Percentiles rank a stretch among this genome's conserved stretches.
Conservation (phyloP, 1,140 invertebrate genomes). For the Hyles vespertilio region DNA sequence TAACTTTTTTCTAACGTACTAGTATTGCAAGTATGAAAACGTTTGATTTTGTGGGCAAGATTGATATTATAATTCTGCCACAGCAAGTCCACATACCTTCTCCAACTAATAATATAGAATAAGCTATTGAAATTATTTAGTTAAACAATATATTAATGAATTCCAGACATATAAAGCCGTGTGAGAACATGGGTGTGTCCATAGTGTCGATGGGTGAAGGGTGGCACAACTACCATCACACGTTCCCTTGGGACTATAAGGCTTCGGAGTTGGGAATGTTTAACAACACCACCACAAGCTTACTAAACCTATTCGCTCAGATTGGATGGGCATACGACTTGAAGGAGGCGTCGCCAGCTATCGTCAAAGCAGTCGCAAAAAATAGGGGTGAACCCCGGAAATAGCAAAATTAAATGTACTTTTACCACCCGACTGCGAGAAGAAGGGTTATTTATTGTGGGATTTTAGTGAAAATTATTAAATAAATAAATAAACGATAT, state of each 20-base stretch:
- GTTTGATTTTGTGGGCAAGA: no score
- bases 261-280: constrained; percentile 80
- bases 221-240: constrained; percentile 96
- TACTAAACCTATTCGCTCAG: constrained; percentile 81
- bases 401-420: not conserved
- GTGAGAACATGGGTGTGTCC: constrained; percentile 79
- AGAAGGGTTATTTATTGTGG: no score
- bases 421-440: no score
- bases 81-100: no score
- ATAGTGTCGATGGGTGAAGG: constrained; percentile 79
- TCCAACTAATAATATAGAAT: no score
- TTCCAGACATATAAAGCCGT: constrained; percentile 80
- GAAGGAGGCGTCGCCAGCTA: constrained; percentile 77
- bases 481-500: no score
- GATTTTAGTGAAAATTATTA: no score
- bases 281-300: constrained; percentile 78
- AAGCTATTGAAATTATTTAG: no score
- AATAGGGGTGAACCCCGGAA: constrained; percentile 43
- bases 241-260: constrained; percentile 92
- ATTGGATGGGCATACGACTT: constrained; percentile 90
- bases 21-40: no score
- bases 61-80: no score
- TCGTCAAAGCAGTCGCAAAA: constrained; percentile 71
- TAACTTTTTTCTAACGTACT: no score
- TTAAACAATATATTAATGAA: not conserved